A percentile compares a stretch with the other conserved stretches of the same genome.
Evolutionary conservation across 2,113 vertebrate genomes (phyloP).

Genomic region (Scalopus aquaticus): DNA sequence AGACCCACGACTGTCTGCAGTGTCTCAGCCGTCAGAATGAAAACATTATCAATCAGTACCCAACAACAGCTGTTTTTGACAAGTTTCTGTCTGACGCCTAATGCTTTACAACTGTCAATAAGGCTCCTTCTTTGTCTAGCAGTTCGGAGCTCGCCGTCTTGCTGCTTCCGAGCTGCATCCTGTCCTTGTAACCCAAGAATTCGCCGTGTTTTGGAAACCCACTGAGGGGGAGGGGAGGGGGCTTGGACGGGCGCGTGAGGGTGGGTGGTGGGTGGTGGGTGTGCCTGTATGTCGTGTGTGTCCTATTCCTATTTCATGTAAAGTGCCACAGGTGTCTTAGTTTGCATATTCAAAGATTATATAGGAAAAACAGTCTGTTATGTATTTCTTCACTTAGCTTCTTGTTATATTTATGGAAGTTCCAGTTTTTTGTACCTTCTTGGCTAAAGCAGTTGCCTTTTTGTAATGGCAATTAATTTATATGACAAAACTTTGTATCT

Average conservation of each 20-base stretch:
- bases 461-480: conserved; percentile 90
- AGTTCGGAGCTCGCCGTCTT: conserved; percentile 80
- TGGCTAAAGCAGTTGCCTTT: conserved; percentile 88
- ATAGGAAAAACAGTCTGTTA: conserved; percentile 82
- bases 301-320: conserved; percentile 79
- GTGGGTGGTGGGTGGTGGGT: background rate
- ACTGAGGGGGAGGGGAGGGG: conserved; percentile 20
- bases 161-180: conserved; percentile 80
- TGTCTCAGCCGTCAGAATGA: conserved; percentile 88
- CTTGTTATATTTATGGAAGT: conserved; percentile 89
- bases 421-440: conserved; percentile 88
- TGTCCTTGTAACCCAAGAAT: conserved; percentile 85
- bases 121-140: conserved; percentile 90
- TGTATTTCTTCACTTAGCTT: conserved; percentile 84
- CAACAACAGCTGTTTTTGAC: conserved; percentile 97
- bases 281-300: conserved; percentile 15
- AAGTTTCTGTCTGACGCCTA: conserved; percentile 95
- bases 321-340: conserved; percentile 83
- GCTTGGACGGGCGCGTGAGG: background rate
- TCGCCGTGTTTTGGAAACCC: conserved; percentile 81
- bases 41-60: conserved; percentile 97
- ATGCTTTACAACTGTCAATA: conserved; percentile 95
- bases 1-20: conserved; percentile 86
- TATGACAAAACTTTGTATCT: conserved; percentile 87
- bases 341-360: conserved; percentile 80